Conservation (phyloP, 53 echinoderm and acorn worm species). For the Paracentrotus lividus region DNA sequence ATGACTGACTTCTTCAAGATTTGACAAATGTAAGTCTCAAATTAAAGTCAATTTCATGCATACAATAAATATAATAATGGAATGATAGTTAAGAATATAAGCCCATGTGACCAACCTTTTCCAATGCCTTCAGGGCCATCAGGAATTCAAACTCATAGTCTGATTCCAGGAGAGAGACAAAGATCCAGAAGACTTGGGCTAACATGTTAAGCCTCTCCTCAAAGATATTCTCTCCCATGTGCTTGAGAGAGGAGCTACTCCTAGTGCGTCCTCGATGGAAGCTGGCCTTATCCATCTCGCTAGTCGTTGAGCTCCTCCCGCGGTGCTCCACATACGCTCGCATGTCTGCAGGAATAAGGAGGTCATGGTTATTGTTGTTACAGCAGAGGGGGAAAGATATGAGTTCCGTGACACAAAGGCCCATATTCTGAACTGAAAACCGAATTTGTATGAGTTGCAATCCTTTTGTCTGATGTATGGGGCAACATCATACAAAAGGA, state of each 20-base stretch:
- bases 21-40: too few relatives aligned
- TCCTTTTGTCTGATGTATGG: too few relatives aligned
- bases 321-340: conserved; percentile 85
- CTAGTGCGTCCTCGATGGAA: conserved; percentile 83
- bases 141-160: conserved; percentile 98
- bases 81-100: too few relatives aligned
- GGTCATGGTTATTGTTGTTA: background rate
- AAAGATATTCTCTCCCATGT: conserved; percentile 87
- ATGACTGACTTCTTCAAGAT: too few relatives aligned
- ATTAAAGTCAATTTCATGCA: too few relatives aligned
- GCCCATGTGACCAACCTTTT: conserved; percentile 81
- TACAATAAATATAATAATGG: too few relatives aligned
- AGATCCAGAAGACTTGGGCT: conserved; percentile 96
- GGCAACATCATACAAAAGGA: too few relatives aligned
- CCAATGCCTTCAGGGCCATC: conserved; percentile 89
- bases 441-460: too few relatives aligned
- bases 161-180: conserved; percentile 94
- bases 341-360: conserved; percentile 45
- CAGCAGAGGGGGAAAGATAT: too few relatives aligned
- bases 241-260: conserved; percentile 81
- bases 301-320: conserved; percentile 84
- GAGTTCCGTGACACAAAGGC: too few relatives aligned
- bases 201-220: conserved; percentile 92
- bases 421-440: too few relatives aligned
- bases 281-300: conserved; percentile 88